phyloP scores from a whole-genome alignment of 2,888 invertebrate genomes.

The Hirtodrosophila confusa region DNA sequence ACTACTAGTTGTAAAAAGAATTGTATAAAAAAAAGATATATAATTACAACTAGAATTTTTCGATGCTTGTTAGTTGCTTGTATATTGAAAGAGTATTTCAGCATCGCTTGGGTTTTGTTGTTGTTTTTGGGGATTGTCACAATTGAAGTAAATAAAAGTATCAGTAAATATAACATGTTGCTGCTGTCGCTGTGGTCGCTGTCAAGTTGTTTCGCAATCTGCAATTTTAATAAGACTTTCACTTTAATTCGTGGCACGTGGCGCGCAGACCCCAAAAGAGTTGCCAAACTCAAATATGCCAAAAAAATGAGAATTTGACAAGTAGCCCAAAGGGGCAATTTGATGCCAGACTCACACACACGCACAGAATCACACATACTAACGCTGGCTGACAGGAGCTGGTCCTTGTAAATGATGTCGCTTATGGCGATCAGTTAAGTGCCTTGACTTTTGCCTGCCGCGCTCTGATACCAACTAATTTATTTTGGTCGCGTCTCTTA shows the following conservation, averaged over 20 bases:
- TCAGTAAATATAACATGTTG: slow-evolving; percentile 46
- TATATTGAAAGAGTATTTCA: neutral
- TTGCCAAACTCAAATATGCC: slow-evolving; percentile 44
- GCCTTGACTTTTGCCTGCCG: slow-evolving; percentile 22
- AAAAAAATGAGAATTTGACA: slow-evolving; percentile 18
- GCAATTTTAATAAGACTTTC: slow-evolving; percentile 57
- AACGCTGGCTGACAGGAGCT: neutral
- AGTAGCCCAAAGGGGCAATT: slow-evolving; percentile 46
- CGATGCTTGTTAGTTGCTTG: too few relatives aligned
- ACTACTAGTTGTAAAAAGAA: too few relatives aligned
- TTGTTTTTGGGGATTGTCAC: slow-evolving; percentile 25
- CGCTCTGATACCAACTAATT: slow-evolving; percentile 37
- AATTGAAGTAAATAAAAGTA: slow-evolving; percentile 49
- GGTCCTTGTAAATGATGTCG: slow-evolving; percentile 22
- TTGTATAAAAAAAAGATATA: too few relatives aligned
- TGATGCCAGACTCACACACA: slow-evolving; percentile 20
- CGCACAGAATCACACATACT: neutral
- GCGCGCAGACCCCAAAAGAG: slow-evolving; percentile 41
- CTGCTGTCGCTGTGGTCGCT: slow-evolving; percentile 28
- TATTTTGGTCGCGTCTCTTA: slow-evolving; percentile 52
- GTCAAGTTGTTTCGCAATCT: slow-evolving; percentile 49
- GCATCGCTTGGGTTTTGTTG: neutral
- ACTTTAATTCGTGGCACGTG: slow-evolving; percentile 60
- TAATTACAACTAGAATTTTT: too few relatives aligned
- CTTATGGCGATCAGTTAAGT: slow-evolving; percentile 55